phyloP scores from a whole-genome alignment of 2,888 invertebrate genomes.

The Alloplasta piceator region DNA sequence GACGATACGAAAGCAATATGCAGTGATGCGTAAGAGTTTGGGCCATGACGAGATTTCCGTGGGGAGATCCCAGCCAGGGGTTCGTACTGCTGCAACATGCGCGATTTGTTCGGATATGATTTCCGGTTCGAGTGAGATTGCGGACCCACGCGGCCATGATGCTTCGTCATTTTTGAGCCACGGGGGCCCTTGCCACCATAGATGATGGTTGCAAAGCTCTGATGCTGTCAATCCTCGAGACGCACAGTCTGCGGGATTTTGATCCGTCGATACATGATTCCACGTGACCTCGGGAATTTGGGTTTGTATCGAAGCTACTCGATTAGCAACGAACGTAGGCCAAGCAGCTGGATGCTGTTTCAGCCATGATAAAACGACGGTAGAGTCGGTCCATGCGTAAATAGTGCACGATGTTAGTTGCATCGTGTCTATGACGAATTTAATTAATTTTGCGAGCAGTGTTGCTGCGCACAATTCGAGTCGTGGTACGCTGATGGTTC shows the following conservation, averaged over 20 bases:
- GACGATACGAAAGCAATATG: slow-evolving; percentile 22
- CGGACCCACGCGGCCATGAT: slow-evolving; percentile 1
- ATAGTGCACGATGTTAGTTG: not conserved
- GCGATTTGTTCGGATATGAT: slow-evolving; percentile 44
- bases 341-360: slow-evolving; percentile 60
- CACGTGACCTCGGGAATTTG: slow-evolving; percentile 64
- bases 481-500: slow-evolving; percentile 14
- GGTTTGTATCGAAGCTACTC: slow-evolving; percentile 72
- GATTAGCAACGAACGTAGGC: slow-evolving; percentile 70
- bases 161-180: slow-evolving; percentile 63
- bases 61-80: slow-evolving; percentile 10
- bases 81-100: slow-evolving; percentile 59
- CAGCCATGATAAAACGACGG: slow-evolving; percentile 68
- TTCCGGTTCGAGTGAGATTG: slow-evolving; percentile 23
- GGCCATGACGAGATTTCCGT: slow-evolving; percentile 48
- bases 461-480: slow-evolving; percentile 34
- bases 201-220: slow-evolving; percentile 50
- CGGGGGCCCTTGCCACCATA: slow-evolving; percentile 68
- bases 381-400: slow-evolving; percentile 66
- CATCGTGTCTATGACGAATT: not conserved
- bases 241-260: slow-evolving; percentile 75
- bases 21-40: slow-evolving; percentile 32
- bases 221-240: slow-evolving; percentile 70
- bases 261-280: slow-evolving; percentile 69
- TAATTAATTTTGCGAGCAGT: slow-evolving; percentile 27